Conservation (phyloP, 2,888 invertebrate genomes). For the Trichopoda pennipes region DNA sequence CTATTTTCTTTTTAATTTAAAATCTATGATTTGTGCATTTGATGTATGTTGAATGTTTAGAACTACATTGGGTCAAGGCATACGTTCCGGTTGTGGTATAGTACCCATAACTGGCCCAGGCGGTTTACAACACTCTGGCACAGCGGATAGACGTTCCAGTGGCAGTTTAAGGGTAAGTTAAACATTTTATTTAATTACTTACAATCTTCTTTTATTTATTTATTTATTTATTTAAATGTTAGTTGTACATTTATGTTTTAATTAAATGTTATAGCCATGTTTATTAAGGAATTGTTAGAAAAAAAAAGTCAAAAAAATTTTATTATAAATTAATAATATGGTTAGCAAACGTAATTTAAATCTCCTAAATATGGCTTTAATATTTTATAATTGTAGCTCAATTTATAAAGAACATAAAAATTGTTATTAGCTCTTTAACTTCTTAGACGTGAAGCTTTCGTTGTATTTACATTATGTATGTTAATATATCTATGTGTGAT, state of each 20-base stretch:
- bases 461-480: conserved; percentile 73
- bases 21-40: conserved; percentile 65
- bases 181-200: not conserved
- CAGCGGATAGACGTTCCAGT: conserved; percentile 80
- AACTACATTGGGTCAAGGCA: conserved; percentile 81
- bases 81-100: conserved; percentile 81
- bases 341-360: too few species aligned
- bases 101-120: conserved; percentile 81
- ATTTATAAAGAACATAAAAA: conserved; percentile 11
- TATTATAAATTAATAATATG: too few species aligned
- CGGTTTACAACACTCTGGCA: conserved; percentile 81
- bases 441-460: conserved; percentile 77
- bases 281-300: too few species aligned
- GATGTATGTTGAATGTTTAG: conserved; percentile 75
- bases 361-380: conserved; percentile 27
- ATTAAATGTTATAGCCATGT: conserved; percentile 37
- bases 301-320: too few species aligned
- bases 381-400: not conserved
- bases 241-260: conserved; percentile 36
- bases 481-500: conserved; percentile 19
- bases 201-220: conserved; percentile 36
- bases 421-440: conserved; percentile 17
- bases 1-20: conserved; percentile 35
- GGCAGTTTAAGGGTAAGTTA: conserved; percentile 80
- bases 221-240: conserved; percentile 35